Conservation (phyloP, 2,888 invertebrate species). For the Geotrupes spiniger region DNA sequence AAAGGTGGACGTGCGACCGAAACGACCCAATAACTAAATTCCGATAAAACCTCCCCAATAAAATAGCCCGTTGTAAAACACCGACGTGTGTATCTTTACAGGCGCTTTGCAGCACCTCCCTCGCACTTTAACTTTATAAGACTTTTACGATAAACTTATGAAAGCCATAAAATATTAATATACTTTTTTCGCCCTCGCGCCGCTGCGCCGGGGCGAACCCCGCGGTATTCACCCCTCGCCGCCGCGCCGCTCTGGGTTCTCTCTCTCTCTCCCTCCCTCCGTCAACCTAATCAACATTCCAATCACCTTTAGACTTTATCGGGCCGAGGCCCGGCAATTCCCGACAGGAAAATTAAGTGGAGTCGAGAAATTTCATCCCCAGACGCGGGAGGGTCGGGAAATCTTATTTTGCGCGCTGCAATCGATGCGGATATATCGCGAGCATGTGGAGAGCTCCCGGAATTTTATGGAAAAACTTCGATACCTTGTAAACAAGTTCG, state of each 20-base stretch:
- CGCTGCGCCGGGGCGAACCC: constrained; percentile 9
- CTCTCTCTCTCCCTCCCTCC: constrained; percentile 37
- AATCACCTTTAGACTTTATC: constrained; percentile 50
- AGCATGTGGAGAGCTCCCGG: constrained; percentile 26
- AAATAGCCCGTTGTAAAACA: constrained; percentile 15
- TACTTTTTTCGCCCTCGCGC: constrained; percentile 25
- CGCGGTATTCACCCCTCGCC: constrained; percentile 30
- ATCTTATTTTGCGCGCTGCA: constrained; percentile 13
- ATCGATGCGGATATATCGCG: constrained; percentile 34
- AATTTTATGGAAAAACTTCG: constrained; percentile 20
- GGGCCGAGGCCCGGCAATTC: constrained; percentile 44
- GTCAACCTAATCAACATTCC: constrained; percentile 50
- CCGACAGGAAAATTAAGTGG: constrained; percentile 50
- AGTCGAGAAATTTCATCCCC: constrained; percentile 42
- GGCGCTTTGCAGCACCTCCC: constrained; percentile 17
- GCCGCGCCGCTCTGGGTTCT: constrained; percentile 1
- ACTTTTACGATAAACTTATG: constrained; percentile 31
- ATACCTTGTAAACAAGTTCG: constrained; percentile 14
- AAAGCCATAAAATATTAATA: constrained; percentile 35
- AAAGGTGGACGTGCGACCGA: too few relatives aligned
- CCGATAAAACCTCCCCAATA: constrained; percentile 18
- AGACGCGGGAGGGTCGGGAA: constrained; percentile 2
- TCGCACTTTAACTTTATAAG: constrained; percentile 24
- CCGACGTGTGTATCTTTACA: constrained; percentile 18
- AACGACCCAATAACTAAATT: constrained; percentile 4